phyloP scores from a whole-genome alignment of 2,888 invertebrate genomes.

The Tetragonula carbonaria region DNA sequence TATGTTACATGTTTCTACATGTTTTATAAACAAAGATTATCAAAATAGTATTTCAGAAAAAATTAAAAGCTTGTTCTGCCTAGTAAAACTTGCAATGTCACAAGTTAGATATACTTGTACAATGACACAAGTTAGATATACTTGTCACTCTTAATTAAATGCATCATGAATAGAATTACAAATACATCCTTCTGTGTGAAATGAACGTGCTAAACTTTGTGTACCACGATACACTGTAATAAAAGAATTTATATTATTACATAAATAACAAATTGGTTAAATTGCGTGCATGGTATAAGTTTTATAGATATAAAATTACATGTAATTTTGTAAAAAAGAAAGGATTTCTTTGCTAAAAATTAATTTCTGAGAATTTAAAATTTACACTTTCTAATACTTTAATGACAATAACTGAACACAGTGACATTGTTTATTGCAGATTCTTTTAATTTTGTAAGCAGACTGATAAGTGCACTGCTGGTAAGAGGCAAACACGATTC shows the following conservation, averaged over 20 bases:
- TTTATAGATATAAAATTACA: background rate
- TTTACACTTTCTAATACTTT: background rate
- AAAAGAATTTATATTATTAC: background rate
- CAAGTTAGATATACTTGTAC: conserved; percentile 14
- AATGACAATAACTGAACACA: conserved; percentile 21
- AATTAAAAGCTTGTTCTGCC: conserved; percentile 29
- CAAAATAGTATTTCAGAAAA: background rate
- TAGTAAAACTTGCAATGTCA: conserved; percentile 13
- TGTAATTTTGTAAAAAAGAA: background rate
- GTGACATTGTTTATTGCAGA: background rate
- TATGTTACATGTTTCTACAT: background rate
- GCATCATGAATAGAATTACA: conserved; percentile 39
- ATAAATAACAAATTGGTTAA: background rate
- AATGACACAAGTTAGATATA: conserved; percentile 7
- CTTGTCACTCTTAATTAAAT: conserved; percentile 44
- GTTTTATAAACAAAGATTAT: background rate
- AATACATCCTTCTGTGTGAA: conserved; percentile 41
- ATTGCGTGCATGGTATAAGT: background rate
- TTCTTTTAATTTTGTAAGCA: background rate
- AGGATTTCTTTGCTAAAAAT: background rate
- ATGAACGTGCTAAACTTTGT: background rate
- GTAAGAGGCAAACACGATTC: background rate
- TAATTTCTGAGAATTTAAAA: background rate
- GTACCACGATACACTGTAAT: background rate
- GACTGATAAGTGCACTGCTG: background rate